These are phyloP conservation scores for Chaetorhynchus papuensis DNA, from an alignment of 2,113 vertebrate genomes.

Conservation along the genomic window DNA sequence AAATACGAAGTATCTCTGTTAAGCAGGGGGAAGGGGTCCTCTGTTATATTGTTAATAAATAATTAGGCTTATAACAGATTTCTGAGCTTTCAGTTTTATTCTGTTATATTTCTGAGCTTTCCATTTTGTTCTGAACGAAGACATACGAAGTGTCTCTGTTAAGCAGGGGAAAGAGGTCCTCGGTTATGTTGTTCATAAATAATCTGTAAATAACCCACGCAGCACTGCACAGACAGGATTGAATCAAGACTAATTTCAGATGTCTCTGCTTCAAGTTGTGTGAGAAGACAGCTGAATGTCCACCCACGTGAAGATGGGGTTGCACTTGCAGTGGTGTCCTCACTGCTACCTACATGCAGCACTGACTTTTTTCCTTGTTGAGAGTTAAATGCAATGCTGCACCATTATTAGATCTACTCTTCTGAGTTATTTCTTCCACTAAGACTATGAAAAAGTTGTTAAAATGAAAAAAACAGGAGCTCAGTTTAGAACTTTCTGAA, in stretches of 20 bases:
- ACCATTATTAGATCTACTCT: background rate
- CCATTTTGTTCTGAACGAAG: background rate
- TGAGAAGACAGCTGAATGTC: background rate
- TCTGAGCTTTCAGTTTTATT: background rate
- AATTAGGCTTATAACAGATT: background rate
- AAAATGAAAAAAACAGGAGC: background rate
- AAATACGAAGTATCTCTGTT: background rate
- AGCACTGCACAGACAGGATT: background rate
- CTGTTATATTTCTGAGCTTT: too few relatives aligned
- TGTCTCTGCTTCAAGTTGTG: background rate
- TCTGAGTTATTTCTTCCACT: background rate
- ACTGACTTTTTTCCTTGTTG: background rate
- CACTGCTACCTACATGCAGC: background rate
- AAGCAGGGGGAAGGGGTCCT: background rate
- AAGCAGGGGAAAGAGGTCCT: background rate
- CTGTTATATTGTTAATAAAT: background rate
- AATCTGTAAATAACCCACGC: background rate
- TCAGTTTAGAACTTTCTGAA: constrained; percentile 35
- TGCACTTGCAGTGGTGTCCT: background rate
- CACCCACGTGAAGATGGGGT: background rate
- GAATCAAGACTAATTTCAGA: background rate
- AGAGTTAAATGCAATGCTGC: background rate
- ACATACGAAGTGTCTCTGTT: background rate
- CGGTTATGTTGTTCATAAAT: background rate
- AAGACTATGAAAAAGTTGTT: background rate